These are phyloP conservation scores for Seira sanloemensis DNA, from an alignment of 2,888 invertebrate genomes.

Conservation along the genomic window DNA sequence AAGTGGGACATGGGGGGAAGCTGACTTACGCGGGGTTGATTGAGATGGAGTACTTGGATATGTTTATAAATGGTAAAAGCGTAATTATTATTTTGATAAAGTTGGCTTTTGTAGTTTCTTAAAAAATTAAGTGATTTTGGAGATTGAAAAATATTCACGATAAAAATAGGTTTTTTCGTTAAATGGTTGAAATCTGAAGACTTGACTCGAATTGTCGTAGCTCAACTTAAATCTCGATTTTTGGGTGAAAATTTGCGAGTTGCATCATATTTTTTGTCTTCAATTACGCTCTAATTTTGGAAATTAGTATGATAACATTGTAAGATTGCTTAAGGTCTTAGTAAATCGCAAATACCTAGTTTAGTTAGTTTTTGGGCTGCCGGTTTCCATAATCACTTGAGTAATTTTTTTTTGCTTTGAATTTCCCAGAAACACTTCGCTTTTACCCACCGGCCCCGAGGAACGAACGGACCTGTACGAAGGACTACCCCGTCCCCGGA, in stretches of 20 bases:
- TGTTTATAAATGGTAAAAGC: slow-evolving; percentile 67
- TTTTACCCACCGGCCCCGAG: slow-evolving; percentile 77
- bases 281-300: not conserved
- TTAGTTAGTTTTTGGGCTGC: too few species aligned
- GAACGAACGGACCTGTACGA: slow-evolving; percentile 75
- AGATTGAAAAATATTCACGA: too few species aligned
- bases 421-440: slow-evolving; percentile 77
- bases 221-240: too few species aligned
- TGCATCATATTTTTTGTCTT: too few species aligned
- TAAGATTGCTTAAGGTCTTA: too few species aligned
- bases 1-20: slow-evolving; percentile 74
- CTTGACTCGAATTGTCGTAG: too few species aligned
- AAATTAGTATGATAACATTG: too few species aligned
- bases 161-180: too few species aligned
- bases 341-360: too few species aligned
- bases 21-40: slow-evolving; percentile 60
- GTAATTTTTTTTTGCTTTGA: slow-evolving; percentile 61
- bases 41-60: slow-evolving; percentile 62
- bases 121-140: slow-evolving; percentile 79
- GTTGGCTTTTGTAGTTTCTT: slow-evolving; percentile 79
- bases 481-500: slow-evolving; percentile 78
- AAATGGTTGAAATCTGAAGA: too few species aligned
- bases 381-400: not conserved
- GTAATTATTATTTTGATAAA: too few species aligned
- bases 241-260: too few species aligned